Evolutionary conservation across 1,140 invertebrate species (phyloP).

Genomic region (Cataglyphis hispanica): DNA sequence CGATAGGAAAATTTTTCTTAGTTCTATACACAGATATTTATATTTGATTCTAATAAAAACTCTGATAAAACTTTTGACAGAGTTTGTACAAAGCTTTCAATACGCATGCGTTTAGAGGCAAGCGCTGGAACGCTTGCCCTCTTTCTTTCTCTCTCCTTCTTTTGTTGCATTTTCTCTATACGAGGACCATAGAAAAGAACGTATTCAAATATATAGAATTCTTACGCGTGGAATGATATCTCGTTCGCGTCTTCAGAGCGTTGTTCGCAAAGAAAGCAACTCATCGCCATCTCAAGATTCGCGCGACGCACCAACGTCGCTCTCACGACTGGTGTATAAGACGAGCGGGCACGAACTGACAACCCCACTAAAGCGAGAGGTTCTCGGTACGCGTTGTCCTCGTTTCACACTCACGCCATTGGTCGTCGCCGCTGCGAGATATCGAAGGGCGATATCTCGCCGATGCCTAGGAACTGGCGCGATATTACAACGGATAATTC

Average conservation of each 20-base stretch:
- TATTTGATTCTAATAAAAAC: no score
- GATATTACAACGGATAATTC: not conserved
- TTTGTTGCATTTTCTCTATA: no score
- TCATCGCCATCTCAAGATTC: not conserved
- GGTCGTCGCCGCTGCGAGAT: not conserved
- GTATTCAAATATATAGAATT: not conserved
- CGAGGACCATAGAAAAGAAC: no score
- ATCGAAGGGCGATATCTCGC: not conserved
- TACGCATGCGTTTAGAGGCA: no score
- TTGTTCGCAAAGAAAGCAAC: conserved; percentile 13
- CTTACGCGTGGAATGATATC: conserved; percentile 17
- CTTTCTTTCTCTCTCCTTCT: no score
- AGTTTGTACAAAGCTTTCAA: no score
- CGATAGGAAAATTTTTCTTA: no score
- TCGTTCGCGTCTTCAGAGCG: no score
- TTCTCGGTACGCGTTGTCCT: not conserved
- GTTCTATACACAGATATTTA: no score
- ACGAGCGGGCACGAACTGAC: not conserved
- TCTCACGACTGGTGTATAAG: not conserved
- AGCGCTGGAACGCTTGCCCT: no score
- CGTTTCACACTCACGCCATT: conserved; percentile 9
- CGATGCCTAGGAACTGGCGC: conserved; percentile 13
- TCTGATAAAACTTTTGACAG: no score
- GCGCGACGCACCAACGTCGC: not conserved
- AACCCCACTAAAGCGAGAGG: not conserved